Conservation (phyloP, 2,888 invertebrate species). For the Pammene aurita region DNA sequence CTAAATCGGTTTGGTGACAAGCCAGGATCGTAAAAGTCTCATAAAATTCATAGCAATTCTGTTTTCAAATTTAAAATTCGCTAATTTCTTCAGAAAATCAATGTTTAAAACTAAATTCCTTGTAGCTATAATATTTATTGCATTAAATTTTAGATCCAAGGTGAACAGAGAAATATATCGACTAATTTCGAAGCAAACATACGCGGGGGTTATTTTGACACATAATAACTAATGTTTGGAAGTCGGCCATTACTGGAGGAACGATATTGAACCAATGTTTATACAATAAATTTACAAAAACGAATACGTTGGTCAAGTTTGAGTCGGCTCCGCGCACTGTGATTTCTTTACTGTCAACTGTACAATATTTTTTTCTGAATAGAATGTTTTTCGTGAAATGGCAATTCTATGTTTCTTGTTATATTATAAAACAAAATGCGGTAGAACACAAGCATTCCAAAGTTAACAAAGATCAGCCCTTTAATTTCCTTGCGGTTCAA, state of each 20-base stretch:
- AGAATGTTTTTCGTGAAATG: too few relatives aligned
- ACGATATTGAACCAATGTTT: slow-evolving; percentile 54
- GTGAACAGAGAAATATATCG: slow-evolving; percentile 25
- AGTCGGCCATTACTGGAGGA: slow-evolving; percentile 37
- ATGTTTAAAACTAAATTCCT: slow-evolving; percentile 14
- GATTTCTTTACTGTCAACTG: background rate
- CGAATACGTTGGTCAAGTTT: slow-evolving; percentile 25
- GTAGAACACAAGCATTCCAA: too few relatives aligned
- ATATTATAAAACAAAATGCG: too few relatives aligned
- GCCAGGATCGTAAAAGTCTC: slow-evolving; percentile 3
- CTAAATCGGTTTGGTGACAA: slow-evolving; percentile 2
- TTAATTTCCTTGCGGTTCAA: too few relatives aligned
- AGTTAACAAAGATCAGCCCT: too few relatives aligned
- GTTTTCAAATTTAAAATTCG: slow-evolving; percentile 5
- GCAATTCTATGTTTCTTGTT: too few relatives aligned
- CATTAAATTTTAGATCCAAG: slow-evolving; percentile 8
- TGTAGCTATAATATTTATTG: slow-evolving; percentile 18
- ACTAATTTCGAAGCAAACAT: slow-evolving; percentile 14
- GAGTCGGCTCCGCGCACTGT: background rate
- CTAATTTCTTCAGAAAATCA: background rate
- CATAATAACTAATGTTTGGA: slow-evolving; percentile 47
- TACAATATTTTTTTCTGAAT: too few relatives aligned
- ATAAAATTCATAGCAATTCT: slow-evolving; percentile 16
- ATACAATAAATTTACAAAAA: slow-evolving; percentile 52
- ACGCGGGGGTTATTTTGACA: slow-evolving; percentile 51